These are phyloP conservation scores for Mormyrops attenuatus DNA, from an alignment of 2,797 vertebrate species.

Conservation along the genomic window DNA sequence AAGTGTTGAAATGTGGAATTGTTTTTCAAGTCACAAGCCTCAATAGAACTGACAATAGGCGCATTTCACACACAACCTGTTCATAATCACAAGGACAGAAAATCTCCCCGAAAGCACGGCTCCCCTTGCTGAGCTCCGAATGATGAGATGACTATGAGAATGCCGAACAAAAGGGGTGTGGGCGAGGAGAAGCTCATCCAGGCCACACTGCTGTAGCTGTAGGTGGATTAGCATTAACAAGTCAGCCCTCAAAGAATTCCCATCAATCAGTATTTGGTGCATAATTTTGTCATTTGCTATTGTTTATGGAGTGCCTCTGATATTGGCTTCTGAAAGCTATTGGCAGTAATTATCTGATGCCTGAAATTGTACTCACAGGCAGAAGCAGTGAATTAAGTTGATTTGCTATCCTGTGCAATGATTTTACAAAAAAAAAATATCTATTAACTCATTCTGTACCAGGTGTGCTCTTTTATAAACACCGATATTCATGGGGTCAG, in stretches of 20 bases:
- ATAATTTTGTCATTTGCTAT: slow-evolving; percentile 20
- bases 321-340: slow-evolving; percentile 21
- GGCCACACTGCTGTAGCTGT: not conserved
- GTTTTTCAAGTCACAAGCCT: not conserved
- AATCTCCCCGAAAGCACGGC: not conserved
- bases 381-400: slow-evolving; percentile 19
- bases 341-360: slow-evolving; percentile 23
- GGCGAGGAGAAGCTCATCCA: slow-evolving; percentile 9
- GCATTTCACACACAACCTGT: not conserved
- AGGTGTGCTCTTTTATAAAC: not conserved
- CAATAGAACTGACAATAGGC: not conserved
- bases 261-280: slow-evolving; percentile 14
- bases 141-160: not conserved
- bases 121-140: not conserved
- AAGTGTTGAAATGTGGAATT: not conserved
- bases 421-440: not conserved
- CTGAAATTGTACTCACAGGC: slow-evolving; percentile 15
- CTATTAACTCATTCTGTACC: not conserved
- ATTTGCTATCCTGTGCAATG: slow-evolving; percentile 10
- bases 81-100: not conserved
- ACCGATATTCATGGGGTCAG: not conserved
- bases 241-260: slow-evolving; percentile 9
- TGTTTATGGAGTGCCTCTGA: slow-evolving; percentile 22
- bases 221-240: slow-evolving; percentile 20
- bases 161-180: not conserved